Evolutionary conservation across 2,113 vertebrate species (phyloP).

Genomic region (Cheirogaleus medius): DNA sequence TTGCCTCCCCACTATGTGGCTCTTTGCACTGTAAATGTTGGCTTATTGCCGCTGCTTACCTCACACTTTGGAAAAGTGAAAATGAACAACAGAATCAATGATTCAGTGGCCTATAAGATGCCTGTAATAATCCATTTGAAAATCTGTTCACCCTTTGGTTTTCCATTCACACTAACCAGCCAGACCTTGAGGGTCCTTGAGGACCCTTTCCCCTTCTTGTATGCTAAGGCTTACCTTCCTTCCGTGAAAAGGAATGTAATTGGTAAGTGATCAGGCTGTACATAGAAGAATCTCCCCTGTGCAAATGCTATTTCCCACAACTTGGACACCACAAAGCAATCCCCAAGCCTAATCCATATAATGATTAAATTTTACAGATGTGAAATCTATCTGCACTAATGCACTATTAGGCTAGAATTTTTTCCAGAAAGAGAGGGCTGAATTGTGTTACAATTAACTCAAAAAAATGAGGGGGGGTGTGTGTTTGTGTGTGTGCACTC

Average conservation of each 20-base stretch:
- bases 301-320: not conserved
- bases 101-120: not conserved
- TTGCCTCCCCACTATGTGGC: not conserved
- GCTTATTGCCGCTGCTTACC: not conserved
- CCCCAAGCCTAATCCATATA: not conserved
- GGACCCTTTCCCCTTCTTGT: not conserved
- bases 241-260: not conserved
- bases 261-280: not conserved
- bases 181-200: not conserved
- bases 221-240: not conserved
- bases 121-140: not conserved
- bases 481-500: not conserved
- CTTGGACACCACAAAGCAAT: not conserved
- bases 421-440: not conserved
- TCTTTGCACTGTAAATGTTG: not conserved
- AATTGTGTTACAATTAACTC: not conserved
- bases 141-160: not conserved
- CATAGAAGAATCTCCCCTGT: not conserved
- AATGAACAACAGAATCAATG: not conserved
- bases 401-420: not conserved
- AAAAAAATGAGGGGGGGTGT: not conserved
- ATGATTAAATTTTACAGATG: not conserved
- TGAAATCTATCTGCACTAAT: not conserved
- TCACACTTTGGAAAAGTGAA: not conserved
- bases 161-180: not conserved